These are phyloP conservation scores for Bactericera cockerelli DNA, from an alignment of 1,140 invertebrate genomes.

Conservation along the genomic window DNA sequence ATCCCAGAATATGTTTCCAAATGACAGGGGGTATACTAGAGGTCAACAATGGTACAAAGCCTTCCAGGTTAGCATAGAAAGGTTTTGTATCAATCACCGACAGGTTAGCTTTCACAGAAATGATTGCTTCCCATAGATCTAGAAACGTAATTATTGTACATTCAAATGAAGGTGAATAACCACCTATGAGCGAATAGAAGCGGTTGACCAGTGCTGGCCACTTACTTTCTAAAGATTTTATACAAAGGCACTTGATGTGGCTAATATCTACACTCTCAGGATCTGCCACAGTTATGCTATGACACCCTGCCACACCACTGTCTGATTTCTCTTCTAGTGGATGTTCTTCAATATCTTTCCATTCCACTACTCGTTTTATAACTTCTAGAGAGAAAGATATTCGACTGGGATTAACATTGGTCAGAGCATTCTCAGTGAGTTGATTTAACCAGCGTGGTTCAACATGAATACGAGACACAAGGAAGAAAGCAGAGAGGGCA, in stretches of 20 bases:
- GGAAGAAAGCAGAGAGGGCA: conserved; percentile 63
- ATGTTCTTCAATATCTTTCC: conserved; percentile 69
- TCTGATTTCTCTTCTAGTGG: conserved; percentile 48
- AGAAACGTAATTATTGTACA: conserved; percentile 56
- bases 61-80: conserved; percentile 68
- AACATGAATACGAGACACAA: conserved; percentile 62
- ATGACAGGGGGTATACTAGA: conserved; percentile 57
- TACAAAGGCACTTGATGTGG: conserved; percentile 65
- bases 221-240: conserved; percentile 64
- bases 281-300: conserved; percentile 50
- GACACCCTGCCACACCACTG: conserved; percentile 33
- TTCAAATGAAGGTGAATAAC: conserved; percentile 32
- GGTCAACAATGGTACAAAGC: conserved; percentile 56
- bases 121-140: conserved; percentile 75
- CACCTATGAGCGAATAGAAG: conserved; percentile 34
- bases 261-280: conserved; percentile 58
- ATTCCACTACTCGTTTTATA: conserved; percentile 68
- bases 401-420: conserved; percentile 42
- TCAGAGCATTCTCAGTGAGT: conserved; percentile 32
- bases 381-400: conserved; percentile 70
- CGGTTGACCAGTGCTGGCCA: conserved; percentile 57
- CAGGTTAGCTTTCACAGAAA: conserved; percentile 76
- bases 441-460: conserved; percentile 62
- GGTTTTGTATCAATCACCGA: conserved; percentile 75
- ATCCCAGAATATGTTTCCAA: conserved; percentile 64